Evolutionary conservation across 2,113 vertebrate genomes (phyloP), one percentile per base, ranked within the genome.

Genomic region (Nannobrachium achirus): DNA sequence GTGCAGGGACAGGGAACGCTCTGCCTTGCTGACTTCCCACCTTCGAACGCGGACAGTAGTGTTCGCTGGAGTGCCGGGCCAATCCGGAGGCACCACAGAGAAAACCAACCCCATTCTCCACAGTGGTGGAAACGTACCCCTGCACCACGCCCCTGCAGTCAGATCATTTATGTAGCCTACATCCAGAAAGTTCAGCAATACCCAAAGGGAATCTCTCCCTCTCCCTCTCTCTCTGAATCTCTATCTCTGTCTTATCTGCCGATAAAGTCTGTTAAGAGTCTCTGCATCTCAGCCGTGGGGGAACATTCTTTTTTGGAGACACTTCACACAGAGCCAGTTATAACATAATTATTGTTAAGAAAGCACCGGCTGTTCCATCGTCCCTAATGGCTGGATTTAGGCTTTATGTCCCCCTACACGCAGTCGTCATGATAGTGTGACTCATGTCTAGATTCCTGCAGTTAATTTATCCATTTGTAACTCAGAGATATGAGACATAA

Each of bases 261-360:
- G 50, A 82, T 80, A 64, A 83, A 76, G 76, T 73, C 78, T 78
- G 68, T 85, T 76, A 85, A 62, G 63, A 67, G 49, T 79, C 71
- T 80, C 39, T 66, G 51, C 68, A 38, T 68, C 51, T 60, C 53
- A 59, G 63, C 76, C 82, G 83, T 61, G 57, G 70, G 80, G 80
- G 76, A 62, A 48, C 44, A 39, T 63, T 86, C 38, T 20, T 44
- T 79, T 82, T 78, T 79, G 60, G 81, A 80, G 80, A 63, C 69
- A 58, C 69, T 75, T 67, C 56, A 65, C 42, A 42, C 65, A 56
- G 53, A 80, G 70, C 68, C 70, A 61, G 68, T 73, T 63, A 69
- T 48, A 79, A 66, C 71, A 64, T 74, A 63, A 75, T 76, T 76
- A 51, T 71, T 80, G 61, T 83, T 77, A 78, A 63, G 66, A 76